A percentile compares a stretch with the other conserved stretches of the same genome.
Conservation (phyloP, 2,888 invertebrate species). For the Limnephilus marmoratus region DNA sequence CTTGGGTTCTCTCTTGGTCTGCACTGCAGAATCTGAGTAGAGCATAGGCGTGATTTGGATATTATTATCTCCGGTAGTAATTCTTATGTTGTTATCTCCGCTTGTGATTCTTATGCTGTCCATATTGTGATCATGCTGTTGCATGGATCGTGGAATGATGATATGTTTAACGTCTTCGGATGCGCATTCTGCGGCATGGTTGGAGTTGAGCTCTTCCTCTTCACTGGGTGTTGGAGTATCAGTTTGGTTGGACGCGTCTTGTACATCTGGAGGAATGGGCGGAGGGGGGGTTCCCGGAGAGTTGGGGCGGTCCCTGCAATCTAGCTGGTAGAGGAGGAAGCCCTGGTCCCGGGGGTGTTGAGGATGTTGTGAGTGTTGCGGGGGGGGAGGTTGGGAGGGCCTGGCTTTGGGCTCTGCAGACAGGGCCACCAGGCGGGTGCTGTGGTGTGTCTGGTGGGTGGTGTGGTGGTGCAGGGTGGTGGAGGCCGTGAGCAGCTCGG, state of each 20-base stretch:
- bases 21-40: constrained; percentile 47
- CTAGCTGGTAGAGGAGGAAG: constrained; percentile 67
- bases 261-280: constrained; percentile 80
- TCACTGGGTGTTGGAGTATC: constrained; percentile 85
- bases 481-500: constrained; percentile 79
- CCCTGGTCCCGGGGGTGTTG: constrained; percentile 71
- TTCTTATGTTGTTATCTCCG: constrained; percentile 43
- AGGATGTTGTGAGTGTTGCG: constrained; percentile 29
- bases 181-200: constrained; percentile 49
- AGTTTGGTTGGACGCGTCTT: constrained; percentile 90
- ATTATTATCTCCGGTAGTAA: constrained; percentile 50
- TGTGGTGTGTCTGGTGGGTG: constrained; percentile 79
- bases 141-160: constrained; percentile 43
- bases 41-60: constrained; percentile 54
- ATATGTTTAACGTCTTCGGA: constrained; percentile 57
- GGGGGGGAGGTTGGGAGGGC: constrained; percentile 73
- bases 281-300: constrained; percentile 73
- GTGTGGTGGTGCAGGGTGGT: constrained; percentile 82
- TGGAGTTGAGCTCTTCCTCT: constrained; percentile 73
- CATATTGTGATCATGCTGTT: constrained; percentile 24
- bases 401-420: constrained; percentile 79
- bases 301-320: constrained; percentile 71
- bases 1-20: constrained; percentile 59
- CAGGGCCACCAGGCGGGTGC: constrained; percentile 81
- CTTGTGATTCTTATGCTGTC: constrained; percentile 47